These are phyloP conservation scores for Drosophila phalerata DNA, from an alignment of 2,888 invertebrate species.

Conservation along the genomic window DNA sequence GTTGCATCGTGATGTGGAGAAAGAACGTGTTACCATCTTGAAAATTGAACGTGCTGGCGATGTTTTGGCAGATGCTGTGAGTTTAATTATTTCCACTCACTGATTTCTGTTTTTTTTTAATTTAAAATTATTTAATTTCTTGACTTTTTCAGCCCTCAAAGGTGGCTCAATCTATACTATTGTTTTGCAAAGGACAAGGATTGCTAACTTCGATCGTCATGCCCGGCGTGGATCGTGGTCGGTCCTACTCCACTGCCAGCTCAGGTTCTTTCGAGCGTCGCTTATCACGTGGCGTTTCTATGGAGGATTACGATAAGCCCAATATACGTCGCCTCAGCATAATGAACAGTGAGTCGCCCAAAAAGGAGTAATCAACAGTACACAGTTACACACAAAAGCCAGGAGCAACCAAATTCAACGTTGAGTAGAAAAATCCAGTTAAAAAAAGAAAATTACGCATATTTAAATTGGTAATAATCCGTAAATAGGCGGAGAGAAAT, in stretches of 20 bases:
- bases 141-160: constrained; percentile 90
- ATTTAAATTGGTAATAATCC: constrained; percentile 62
- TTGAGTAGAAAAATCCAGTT: constrained; percentile 37
- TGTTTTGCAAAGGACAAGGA: constrained; percentile 96
- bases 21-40: constrained; percentile 92
- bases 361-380: constrained; percentile 86
- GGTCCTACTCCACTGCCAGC: constrained; percentile 87
- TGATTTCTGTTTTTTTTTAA: background rate
- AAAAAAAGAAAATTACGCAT: constrained; percentile 48
- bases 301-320: constrained; percentile 94
- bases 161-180: constrained; percentile 93
- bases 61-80: constrained; percentile 93
- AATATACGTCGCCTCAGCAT: constrained; percentile 91
- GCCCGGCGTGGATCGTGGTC: constrained; percentile 91
- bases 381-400: constrained; percentile 21
- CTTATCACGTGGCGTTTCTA: constrained; percentile 89
- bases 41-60: constrained; percentile 95
- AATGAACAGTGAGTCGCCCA: constrained; percentile 87
- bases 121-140: background rate
- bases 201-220: constrained; percentile 92
- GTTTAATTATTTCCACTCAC: constrained; percentile 60
- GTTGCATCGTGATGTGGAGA: constrained; percentile 91
- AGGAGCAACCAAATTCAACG: constrained; percentile 27
- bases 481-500: constrained; percentile 20
- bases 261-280: constrained; percentile 86